Conservation (phyloP, 2,888 invertebrate genomes). For the Agriopis marginaria region DNA sequence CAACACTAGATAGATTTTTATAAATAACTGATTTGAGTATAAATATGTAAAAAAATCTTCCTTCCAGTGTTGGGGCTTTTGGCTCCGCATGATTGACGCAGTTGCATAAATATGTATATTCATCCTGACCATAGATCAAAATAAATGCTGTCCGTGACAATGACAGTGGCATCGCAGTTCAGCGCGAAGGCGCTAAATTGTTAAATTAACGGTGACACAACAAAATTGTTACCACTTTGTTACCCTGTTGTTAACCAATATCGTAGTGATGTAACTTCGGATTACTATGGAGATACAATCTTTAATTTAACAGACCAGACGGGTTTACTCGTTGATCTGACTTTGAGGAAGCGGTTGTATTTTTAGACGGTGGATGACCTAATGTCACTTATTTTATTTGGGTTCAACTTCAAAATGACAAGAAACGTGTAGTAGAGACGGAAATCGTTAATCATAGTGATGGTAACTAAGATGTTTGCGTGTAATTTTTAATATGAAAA, state of each 20-base stretch:
- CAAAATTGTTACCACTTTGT: conserved; percentile 42
- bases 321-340: conserved; percentile 19
- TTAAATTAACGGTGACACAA: conserved; percentile 53
- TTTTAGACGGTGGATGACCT: conserved; percentile 36
- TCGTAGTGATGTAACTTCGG: conserved; percentile 37
- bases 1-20: neutral
- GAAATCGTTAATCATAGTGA: conserved; percentile 20
- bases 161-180: conserved; percentile 64
- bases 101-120: too few species aligned
- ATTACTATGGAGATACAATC: conserved; percentile 39
- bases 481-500: neutral
- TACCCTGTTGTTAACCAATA: conserved; percentile 35
- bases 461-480: conserved; percentile 1
- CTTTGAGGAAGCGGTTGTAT: conserved; percentile 41
- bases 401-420: conserved; percentile 27
- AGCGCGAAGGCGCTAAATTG: conserved; percentile 51
- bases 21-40: neutral
- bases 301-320: conserved; percentile 38
- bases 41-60: too few species aligned
- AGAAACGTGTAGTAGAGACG: conserved; percentile 21
- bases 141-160: conserved; percentile 45
- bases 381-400: conserved; percentile 34
- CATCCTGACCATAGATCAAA: neutral
- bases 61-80: too few species aligned
- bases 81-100: too few species aligned